These are phyloP conservation scores for Sinonovacula constricta DNA, from an alignment of 1,140 invertebrate genomes.

Conservation along the genomic window DNA sequence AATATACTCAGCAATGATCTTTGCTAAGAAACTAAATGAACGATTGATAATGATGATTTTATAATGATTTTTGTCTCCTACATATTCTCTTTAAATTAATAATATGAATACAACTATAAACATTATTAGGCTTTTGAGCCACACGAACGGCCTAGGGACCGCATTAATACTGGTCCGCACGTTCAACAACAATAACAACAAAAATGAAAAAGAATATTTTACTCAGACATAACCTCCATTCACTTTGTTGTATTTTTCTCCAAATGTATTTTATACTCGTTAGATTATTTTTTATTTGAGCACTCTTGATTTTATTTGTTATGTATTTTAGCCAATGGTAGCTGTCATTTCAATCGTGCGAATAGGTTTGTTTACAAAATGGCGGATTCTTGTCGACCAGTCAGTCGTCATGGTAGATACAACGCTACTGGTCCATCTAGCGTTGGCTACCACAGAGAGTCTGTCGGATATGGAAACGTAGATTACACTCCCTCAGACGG, in stretches of 20 bases:
- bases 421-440: slow-evolving; percentile 39
- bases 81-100: too few species aligned
- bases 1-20: too few species aligned
- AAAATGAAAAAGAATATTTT: background rate
- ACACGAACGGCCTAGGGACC: too few species aligned
- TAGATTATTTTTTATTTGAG: background rate
- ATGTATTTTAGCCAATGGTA: background rate
- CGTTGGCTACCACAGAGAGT: slow-evolving; percentile 41
- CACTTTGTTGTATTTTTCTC: background rate
- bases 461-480: slow-evolving; percentile 41
- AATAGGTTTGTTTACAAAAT: slow-evolving; percentile 54
- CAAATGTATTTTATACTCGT: background rate
- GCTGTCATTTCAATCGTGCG: background rate
- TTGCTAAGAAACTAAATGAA: too few species aligned
- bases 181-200: background rate
- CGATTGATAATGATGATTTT: too few species aligned
- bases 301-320: background rate
- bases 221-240: background rate
- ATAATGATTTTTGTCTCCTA: too few species aligned
- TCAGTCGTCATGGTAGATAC: slow-evolving; percentile 60
- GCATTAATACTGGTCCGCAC: too few species aligned
- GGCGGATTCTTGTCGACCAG: slow-evolving; percentile 60
- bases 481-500: slow-evolving; percentile 50
- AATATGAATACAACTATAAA: too few species aligned
- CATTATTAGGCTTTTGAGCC: too few species aligned